Conservation (phyloP, 1,140 invertebrate species). For the Calliphora vicina region DNA sequence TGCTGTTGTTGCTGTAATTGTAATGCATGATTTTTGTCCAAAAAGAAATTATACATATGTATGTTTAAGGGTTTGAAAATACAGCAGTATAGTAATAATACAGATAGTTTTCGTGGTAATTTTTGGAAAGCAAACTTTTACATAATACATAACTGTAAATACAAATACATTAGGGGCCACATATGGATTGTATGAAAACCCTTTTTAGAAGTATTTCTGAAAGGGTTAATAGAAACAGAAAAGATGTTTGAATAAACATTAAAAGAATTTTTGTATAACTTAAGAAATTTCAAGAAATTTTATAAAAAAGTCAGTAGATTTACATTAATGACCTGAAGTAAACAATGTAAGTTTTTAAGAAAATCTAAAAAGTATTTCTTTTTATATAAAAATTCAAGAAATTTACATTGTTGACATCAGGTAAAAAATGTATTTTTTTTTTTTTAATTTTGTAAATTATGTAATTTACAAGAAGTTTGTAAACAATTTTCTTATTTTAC, state of each 20-base stretch:
- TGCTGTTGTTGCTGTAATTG: constrained; percentile 39
- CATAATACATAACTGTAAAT: neutral
- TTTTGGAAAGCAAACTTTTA: neutral
- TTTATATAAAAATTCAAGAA: neutral
- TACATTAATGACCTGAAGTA: neutral
- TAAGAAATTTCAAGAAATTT: too few relatives aligned
- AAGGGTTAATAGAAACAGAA: too few relatives aligned
- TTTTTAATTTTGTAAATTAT: too few relatives aligned
- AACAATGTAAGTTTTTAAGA: neutral
- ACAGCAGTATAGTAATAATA: constrained; percentile 59
- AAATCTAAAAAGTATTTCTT: neutral
- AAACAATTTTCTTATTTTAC: too few relatives aligned
- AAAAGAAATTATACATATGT: too few relatives aligned
- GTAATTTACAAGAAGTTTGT: too few relatives aligned
- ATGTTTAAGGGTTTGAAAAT: constrained; percentile 61
- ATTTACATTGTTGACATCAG: too few relatives aligned
- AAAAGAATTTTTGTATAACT: too few relatives aligned
- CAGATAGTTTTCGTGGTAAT: constrained; percentile 44
- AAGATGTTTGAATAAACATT: too few relatives aligned
- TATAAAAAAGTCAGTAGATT: too few relatives aligned
- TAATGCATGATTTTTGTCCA: constrained; percentile 23
- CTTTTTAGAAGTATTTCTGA: neutral
- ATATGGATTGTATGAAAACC: neutral
- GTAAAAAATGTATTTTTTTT: too few relatives aligned
- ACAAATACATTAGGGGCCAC: too few relatives aligned